Percentiles rank a stretch among this genome's conserved stretches.
Conservation (phyloP, 2,888 invertebrate genomes). For the Elysia crispata region DNA sequence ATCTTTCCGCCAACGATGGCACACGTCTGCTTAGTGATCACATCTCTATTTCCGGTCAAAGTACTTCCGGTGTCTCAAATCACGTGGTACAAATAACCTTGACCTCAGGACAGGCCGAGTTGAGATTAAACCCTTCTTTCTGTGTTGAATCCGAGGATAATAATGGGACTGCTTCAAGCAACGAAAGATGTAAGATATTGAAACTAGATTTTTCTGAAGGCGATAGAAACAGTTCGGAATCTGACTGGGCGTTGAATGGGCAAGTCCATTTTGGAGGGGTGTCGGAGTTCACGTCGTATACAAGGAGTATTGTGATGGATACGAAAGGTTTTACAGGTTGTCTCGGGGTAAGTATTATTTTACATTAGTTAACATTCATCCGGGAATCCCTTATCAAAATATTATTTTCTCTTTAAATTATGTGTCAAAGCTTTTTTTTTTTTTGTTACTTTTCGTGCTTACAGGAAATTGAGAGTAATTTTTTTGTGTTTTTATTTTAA, state of each 20-base stretch:
- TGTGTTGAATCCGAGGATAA: no score
- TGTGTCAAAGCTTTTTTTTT: no score
- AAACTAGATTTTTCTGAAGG: conserved; percentile 50
- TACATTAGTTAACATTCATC: no score
- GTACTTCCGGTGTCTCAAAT: conserved; percentile 49
- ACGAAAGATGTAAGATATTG: conserved; percentile 54
- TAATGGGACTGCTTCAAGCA: background rate
- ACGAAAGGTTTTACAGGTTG: conserved; percentile 66
- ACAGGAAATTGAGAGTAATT: no score
- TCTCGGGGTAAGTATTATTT: conserved; percentile 64
- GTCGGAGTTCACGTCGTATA: conserved; percentile 60
- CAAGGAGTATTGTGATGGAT: conserved; percentile 63
- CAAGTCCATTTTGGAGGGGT: conserved; percentile 63
- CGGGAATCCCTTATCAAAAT: no score
- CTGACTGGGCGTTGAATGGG: conserved; percentile 52
- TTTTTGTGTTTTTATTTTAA: no score
- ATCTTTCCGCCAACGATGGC: conserved; percentile 57
- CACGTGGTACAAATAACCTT: conserved; percentile 56
- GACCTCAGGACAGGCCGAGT: conserved; percentile 46
- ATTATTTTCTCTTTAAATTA: no score
- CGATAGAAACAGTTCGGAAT: background rate
- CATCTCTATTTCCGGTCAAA: conserved; percentile 49
- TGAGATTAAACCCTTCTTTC: conserved; percentile 57
- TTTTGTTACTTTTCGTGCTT: no score
- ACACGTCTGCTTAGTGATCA: conserved; percentile 50